Conservation (phyloP, 2,113 vertebrate genomes). For the Panurus biarmicus region DNA sequence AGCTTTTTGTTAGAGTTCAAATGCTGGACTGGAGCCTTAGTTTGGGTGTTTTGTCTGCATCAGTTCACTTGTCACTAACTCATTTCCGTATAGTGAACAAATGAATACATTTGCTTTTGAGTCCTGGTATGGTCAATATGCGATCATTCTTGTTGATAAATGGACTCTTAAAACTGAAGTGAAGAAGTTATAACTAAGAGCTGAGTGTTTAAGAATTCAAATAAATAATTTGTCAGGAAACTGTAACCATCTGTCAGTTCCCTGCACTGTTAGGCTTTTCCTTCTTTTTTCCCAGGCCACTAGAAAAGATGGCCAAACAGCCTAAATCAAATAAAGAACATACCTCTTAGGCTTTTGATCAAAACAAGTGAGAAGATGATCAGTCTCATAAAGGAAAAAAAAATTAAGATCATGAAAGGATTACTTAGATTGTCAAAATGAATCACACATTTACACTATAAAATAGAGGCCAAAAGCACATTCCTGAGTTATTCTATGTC, state of each 20-base stretch:
- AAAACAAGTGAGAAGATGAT: background rate
- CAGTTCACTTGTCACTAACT: background rate
- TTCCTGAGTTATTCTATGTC: conserved; percentile 20
- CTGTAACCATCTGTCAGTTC: conserved; percentile 37
- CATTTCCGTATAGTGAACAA: background rate
- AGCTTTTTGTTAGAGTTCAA: background rate
- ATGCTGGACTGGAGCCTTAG: background rate
- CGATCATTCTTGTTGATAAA: conserved; percentile 25
- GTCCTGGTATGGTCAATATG: background rate
- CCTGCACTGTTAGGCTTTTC: background rate
- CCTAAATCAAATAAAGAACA: conserved; percentile 22
- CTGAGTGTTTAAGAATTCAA: conserved; percentile 43
- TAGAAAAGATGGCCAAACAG: background rate
- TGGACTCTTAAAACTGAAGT: conserved; percentile 23
- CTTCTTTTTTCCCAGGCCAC: background rate
- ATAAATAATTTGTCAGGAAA: conserved; percentile 48
- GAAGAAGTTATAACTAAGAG: background rate
- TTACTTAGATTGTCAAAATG: conserved; percentile 10
- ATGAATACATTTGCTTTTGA: conserved; percentile 11
- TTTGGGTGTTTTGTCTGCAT: background rate
- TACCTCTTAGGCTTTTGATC: background rate
- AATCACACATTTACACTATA: background rate
- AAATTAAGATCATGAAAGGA: background rate
- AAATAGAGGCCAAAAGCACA: background rate
- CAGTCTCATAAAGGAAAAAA: background rate